A percentile compares a stretch with the other conserved stretches of the same genome.
These are phyloP conservation scores for Lucifuga dentata DNA, from an alignment of 2,113 vertebrate genomes.

Conservation along the genomic window DNA sequence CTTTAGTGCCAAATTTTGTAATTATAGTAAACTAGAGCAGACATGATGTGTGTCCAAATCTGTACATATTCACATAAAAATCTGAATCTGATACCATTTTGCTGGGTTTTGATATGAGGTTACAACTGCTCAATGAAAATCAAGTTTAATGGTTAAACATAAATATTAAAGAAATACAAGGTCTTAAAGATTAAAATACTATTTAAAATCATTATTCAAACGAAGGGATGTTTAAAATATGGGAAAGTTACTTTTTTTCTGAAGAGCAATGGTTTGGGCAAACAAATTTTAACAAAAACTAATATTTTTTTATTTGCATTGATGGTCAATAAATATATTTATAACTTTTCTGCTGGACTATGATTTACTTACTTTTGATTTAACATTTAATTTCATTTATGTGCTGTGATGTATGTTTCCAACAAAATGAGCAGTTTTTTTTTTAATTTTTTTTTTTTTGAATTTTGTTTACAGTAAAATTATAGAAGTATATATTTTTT, in stretches of 20 bases:
- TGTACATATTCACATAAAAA: not conserved
- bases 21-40: conserved; percentile 2
- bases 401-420: no score
- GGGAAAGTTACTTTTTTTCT: conserved; percentile 12
- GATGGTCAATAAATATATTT: conserved; percentile 18
- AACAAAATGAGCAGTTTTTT: no score
- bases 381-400: no score
- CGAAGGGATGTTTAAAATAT: not conserved
- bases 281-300: conserved; percentile 8
- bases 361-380: conserved; percentile 17
- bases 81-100: not conserved
- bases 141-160: not conserved
- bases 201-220: not conserved
- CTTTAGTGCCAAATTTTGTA: conserved; percentile 55
- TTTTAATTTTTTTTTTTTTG: not conserved
- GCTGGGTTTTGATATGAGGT: no score
- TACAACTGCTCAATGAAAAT: not conserved
- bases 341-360: not conserved
- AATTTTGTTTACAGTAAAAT: not conserved
- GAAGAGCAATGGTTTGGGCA: not conserved
- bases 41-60: no score
- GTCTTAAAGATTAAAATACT: conserved; percentile 5
- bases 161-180: conserved; percentile 9
- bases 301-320: conserved; percentile 33
- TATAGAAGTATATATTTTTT: not conserved